A percentile compares a stretch with the other conserved stretches of the same genome.
Conservation (phyloP, 2,113 vertebrate species). For the Colius striatus region DNA sequence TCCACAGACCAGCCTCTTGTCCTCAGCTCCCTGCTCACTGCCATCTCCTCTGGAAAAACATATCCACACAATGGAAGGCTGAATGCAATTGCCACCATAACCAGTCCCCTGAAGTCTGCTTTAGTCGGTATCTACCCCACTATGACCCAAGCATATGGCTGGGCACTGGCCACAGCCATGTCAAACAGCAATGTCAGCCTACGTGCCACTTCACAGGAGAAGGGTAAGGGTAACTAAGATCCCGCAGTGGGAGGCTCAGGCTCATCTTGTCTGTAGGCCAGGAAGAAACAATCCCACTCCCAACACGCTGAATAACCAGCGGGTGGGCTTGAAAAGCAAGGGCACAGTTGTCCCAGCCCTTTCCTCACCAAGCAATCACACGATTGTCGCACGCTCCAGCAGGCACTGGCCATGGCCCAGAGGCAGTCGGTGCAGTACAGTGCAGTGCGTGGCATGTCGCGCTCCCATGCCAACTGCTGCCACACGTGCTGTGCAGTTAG, state of each 20-base stretch:
- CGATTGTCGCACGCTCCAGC: not conserved
- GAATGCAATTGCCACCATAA: not conserved
- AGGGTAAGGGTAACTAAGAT: not conserved
- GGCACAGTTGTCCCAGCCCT: not conserved
- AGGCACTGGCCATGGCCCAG: not conserved
- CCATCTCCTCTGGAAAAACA: not conserved
- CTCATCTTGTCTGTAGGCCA: not conserved
- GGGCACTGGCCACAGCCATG: not conserved
- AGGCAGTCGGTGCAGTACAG: not conserved
- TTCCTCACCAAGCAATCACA: not conserved
- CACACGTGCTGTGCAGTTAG: fast-evolving
- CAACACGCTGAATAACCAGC: not conserved
- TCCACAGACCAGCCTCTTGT: not conserved
- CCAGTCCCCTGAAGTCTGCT: not conserved
- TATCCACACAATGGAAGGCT: not conserved
- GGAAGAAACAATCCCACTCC: slow-evolving; percentile 22
- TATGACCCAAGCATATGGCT: not conserved
- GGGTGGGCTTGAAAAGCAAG: not conserved
- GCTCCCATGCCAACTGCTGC: not conserved
- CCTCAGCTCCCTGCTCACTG: not conserved
- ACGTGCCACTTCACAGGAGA: not conserved
- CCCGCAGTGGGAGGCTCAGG: not conserved
- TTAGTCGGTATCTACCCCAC: not conserved
- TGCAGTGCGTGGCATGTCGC: fast-evolving
- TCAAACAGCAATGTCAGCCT: not conserved